Evolutionary conservation across 2,113 vertebrate genomes (phyloP), one percentile per base, ranked within the genome.

Genomic region (Okapia johnstoni): DNA sequence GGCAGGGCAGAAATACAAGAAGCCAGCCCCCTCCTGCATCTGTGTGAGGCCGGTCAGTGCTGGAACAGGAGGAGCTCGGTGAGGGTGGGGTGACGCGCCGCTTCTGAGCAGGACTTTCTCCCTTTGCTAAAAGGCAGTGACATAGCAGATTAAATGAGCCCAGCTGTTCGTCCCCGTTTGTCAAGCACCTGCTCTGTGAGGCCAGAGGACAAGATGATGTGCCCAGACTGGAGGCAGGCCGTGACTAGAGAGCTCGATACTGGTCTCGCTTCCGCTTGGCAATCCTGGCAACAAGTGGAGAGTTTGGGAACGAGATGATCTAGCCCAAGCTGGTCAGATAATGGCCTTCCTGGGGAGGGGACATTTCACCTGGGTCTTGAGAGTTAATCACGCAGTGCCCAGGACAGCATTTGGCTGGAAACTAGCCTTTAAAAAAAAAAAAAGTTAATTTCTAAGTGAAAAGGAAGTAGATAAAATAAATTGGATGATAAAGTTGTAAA

Each of bases 161-260:
- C n/a, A 43, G 76, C 79, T 77, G 86, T 16, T 25, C 33, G 2
- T 16, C 57, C 54, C 50, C 7, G 3, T 8, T 23, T 58, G 33
- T 5, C 40, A 19, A 48, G 43, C 33, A 9, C 19, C 43, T 23
- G 40, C 63, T 30, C 0, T 19, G 1, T 1, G 48, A 84, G 54
- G 52, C 73, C 2, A 0, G 10, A 57, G 60, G 8, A 19, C 21
- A 0, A 15, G 46, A n/a, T 1, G 10, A 4, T 12, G 25, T 2
- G 0, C 48, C 33, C 21, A 19, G 25, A n/a, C 26, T 6, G n/a
- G 23, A 58, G 25, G 23, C 28, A 16, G n/a, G 66, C 90, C 7
- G 0, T 23, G n/a, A 30, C 36, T 48, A 54, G 3, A 2, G 12
- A 28, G 40, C 33, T 66, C 48, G 3, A 6, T 26, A 2, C 28